Base-by-base conservation (phyloP, 2,888 invertebrate genomes). In the Galerucella pusilla region DNA sequence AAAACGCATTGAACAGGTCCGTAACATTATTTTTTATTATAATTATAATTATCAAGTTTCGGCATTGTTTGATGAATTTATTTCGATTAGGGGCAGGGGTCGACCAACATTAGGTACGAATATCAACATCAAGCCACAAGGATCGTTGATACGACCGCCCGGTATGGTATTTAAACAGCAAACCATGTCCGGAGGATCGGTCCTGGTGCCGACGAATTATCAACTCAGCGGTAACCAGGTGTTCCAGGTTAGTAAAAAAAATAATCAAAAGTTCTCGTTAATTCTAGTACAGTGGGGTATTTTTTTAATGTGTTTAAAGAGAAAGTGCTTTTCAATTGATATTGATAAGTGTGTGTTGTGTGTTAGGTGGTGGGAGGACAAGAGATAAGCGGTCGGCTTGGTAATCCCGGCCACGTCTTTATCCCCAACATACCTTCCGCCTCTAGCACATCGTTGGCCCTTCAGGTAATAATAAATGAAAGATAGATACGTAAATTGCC, bases 101-200 rank as follows among this genome's bases (percentile, higher is more conserved):
- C 81, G 88, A 71, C 87, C 87, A 0, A 80, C 85, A 10, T 74
- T 87, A 59, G 83, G 83, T 14, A 72, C 80, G 2, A 80, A 78
- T 20, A 72, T 81, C 10, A 80, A 82, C 57, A 69, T 73, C 16
- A 78, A 80, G 28, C 82, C 81, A 11, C 84, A 84, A 60, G 68
- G 70, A 11, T 74, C 82, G n/a, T 77, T 85, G 70, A 79, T 85
- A 66, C 86, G 88, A 70, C 86, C 88, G 10, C 78, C 82, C 6
- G 92, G 92, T 70, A 92, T 94, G 87, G 91, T 94, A 89, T 93
- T 93, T 82, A 92, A 93, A 88, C 92, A 92, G 80, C 92, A 92
- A 81, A 61, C 79, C 14, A 90, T 90, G 76, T 90, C 90, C 75
- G 89, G 90, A 65, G 89, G 90, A 75, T 88, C 89, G 71, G 89